Percentiles rank a stretch among this genome's conserved stretches.
These are phyloP conservation scores for Meriones unguiculatus DNA, from an alignment of 2,113 vertebrate species.

Conservation along the genomic window DNA sequence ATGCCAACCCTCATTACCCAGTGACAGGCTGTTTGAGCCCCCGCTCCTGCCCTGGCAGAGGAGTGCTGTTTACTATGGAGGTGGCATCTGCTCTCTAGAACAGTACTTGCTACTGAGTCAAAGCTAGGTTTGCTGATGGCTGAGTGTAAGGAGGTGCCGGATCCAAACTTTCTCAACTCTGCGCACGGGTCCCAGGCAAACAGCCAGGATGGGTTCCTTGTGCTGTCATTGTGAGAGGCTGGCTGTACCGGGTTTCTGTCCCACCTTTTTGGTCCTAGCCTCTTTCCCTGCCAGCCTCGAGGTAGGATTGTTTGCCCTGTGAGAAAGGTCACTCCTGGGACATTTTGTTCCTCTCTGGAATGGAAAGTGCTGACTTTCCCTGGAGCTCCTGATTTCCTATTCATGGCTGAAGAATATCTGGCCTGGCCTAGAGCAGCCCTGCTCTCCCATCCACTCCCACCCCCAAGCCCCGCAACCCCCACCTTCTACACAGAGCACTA, in stretches of 20 bases:
- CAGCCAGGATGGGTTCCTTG: not conserved
- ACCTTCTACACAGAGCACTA: not conserved
- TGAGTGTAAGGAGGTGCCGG: not conserved
- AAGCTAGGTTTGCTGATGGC: slow-evolving; percentile 23
- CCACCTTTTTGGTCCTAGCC: not conserved
- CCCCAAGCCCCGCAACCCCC: not conserved
- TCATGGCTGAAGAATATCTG: slow-evolving; percentile 64
- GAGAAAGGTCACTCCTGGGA: slow-evolving; percentile 81
- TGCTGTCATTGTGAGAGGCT: not conserved
- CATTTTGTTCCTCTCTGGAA: slow-evolving; percentile 74
- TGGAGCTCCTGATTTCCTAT: slow-evolving; percentile 76
- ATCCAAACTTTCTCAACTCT: not conserved
- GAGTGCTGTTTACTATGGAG: not conserved
- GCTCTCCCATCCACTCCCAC: not conserved
- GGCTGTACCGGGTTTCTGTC: not conserved
- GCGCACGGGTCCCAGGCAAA: not conserved
- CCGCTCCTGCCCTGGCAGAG: not conserved
- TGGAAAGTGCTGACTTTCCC: slow-evolving; percentile 80
- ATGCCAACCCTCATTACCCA: not conserved
- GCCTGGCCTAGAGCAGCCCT: slow-evolving; percentile 16
- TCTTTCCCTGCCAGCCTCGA: slow-evolving; percentile 28
- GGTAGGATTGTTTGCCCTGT: slow-evolving; percentile 67
- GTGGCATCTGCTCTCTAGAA: slow-evolving; percentile 28
- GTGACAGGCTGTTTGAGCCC: not conserved
- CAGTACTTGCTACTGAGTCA: slow-evolving; percentile 10